phyloP scores from a whole-genome alignment of 2,888 invertebrate genomes.

The Drosophila percnosoma region DNA sequence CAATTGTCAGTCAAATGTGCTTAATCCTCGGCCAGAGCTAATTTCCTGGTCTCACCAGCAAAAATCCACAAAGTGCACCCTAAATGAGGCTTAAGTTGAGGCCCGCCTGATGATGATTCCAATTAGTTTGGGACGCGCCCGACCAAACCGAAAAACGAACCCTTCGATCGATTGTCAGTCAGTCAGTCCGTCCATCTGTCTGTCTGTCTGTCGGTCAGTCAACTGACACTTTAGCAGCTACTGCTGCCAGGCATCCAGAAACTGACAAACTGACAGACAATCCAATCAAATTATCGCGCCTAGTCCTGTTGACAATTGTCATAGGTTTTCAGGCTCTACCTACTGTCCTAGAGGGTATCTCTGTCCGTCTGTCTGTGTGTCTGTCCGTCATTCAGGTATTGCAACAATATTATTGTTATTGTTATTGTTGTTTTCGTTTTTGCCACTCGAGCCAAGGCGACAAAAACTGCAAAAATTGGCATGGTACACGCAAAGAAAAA shows the following conservation, averaged over 20 bases:
- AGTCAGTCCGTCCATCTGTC: neutral
- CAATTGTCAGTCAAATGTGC: constrained; percentile 83
- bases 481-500: constrained; percentile 19
- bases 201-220: constrained; percentile 52
- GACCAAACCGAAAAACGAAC: constrained; percentile 24
- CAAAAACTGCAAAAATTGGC: constrained; percentile 53
- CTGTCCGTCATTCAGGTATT: constrained; percentile 65
- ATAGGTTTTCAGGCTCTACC: constrained; percentile 41
- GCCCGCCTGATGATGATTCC: constrained; percentile 83
- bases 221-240: constrained; percentile 68
- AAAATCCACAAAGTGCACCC: constrained; percentile 85
- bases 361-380: constrained; percentile 1
- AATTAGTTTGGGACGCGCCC: constrained; percentile 78
- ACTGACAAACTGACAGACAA: constrained; percentile 70
- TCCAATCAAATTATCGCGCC: constrained; percentile 84
- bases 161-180: constrained; percentile 73
- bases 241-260: constrained; percentile 33
- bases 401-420: constrained; percentile 59
- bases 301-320: constrained; percentile 71
- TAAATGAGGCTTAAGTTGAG: constrained; percentile 85
- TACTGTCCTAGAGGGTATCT: constrained; percentile 16
- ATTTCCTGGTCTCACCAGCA: constrained; percentile 65
- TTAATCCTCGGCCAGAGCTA: constrained; percentile 81
- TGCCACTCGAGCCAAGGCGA: constrained; percentile 69
- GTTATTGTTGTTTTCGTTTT: constrained; percentile 37